Conservation (phyloP, 2,113 vertebrate species). For the Ceyx margarethae region DNA sequence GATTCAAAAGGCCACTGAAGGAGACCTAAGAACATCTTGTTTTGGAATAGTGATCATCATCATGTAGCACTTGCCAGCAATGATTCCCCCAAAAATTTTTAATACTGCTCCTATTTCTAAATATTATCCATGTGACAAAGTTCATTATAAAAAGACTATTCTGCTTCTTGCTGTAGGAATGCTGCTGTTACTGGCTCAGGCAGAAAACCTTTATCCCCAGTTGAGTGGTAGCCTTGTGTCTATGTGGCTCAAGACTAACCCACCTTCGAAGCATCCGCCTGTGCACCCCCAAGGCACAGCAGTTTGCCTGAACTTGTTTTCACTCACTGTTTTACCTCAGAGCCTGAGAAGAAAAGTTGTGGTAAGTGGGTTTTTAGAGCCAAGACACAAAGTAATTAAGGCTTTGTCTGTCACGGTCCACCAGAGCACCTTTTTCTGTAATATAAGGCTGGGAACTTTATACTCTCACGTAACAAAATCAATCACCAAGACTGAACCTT, state of each 20-base stretch:
- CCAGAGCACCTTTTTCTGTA: not conserved
- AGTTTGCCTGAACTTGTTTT: not conserved
- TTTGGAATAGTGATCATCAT: not conserved
- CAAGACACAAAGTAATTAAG: not conserved
- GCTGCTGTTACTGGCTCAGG: not conserved
- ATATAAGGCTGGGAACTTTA: not conserved
- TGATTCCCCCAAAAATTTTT: not conserved
- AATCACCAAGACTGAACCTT: not conserved
- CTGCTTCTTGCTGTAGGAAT: not conserved
- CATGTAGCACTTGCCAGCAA: not conserved
- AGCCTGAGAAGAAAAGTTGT: not conserved
- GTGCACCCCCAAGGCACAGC: not conserved
- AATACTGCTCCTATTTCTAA: not conserved
- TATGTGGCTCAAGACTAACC: not conserved
- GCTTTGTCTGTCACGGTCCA: not conserved
- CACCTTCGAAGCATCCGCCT: fast-evolving
- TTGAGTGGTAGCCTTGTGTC: not conserved
- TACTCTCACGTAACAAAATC: not conserved
- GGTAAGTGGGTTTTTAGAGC: not conserved
- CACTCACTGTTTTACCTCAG: fast-evolving
- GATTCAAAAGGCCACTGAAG: not conserved
- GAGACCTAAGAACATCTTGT: not conserved
- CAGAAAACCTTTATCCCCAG: not conserved
- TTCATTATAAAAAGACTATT: not conserved
- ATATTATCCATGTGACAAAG: not conserved